Base-by-base conservation (phyloP, 2,113 vertebrate species). In the Solea senegalensis region DNA sequence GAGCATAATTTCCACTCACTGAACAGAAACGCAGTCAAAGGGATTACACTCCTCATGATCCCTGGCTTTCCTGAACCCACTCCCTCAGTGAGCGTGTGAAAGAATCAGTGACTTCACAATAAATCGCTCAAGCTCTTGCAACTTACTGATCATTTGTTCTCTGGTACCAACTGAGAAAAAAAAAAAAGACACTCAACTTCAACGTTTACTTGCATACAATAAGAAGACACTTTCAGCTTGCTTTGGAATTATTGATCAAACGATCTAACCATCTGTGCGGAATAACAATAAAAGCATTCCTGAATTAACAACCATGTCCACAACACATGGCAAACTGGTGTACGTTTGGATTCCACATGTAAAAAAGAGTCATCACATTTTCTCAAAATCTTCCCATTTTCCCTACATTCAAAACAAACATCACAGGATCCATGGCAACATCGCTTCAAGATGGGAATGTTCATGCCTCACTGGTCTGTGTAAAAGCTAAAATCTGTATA, bases 271-370 rank as follows among this genome's bases (percentile, higher is more conserved):
- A 50, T 50, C 13, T 43, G 15, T 15, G 10, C 27, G 7, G 16
- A 57, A 46, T 27, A 50, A 64, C 7, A 41, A 56, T 64, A 46
- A 4, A 44, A 13, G 44, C 46, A 27, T 45, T 53, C 46, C 56
- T 51, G 4, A 8, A 15, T 53, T 27, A 21, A 21, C 21, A 21
- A 21, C 21, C 55, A 39, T 13, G 5, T 10, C 28, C 28, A 14
- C 9, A 3, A 16, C 9, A 34, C 59, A 27, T 53, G 53, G 53
- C 57, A 27, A 48, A 40, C 0, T 5, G 62, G 54, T 21, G 45
- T 40, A 52, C 65, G 63, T 68, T 67, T 72, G 57, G 45, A 53
- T 57, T 48, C 54, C 70, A 80, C 21, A 34, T 65, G 70, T 34
- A 56, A 58, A 14, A 14, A 21, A 62, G 40, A 62, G 14, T 13